phyloP scores from a whole-genome alignment of 2,888 invertebrate genomes.

The Apoda limacodes region DNA sequence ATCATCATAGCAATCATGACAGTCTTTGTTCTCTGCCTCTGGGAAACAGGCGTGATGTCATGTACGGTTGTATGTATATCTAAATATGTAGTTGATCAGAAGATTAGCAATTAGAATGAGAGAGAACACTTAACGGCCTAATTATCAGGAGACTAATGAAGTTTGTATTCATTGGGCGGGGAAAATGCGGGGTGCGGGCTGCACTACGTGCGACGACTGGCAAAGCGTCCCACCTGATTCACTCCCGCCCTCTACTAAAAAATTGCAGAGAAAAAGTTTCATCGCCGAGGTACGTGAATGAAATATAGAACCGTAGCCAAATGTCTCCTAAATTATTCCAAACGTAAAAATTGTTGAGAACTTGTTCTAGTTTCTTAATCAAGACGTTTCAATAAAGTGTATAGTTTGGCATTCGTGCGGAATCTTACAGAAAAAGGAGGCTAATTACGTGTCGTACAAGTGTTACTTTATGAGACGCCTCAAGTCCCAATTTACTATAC shows the following conservation, averaged over 20 bases:
- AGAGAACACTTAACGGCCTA: conserved; percentile 68
- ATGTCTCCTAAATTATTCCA: conserved; percentile 64
- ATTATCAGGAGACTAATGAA: conserved; percentile 71
- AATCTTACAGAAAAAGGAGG: too few species aligned
- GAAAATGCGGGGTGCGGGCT: conserved; percentile 26
- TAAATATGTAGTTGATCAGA: too few species aligned
- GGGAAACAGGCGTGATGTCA: too few species aligned
- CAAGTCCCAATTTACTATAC: too few species aligned
- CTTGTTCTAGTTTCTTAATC: conserved; percentile 61
- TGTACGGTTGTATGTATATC: too few species aligned
- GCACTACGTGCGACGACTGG: conserved; percentile 61
- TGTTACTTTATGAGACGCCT: too few species aligned
- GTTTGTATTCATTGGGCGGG: conserved; percentile 68
- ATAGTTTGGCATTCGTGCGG: too few species aligned
- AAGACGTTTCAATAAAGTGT: conserved; percentile 35
- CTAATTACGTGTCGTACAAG: too few species aligned
- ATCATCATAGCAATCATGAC: too few species aligned
- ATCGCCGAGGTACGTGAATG: conserved; percentile 68
- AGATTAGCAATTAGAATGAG: conserved; percentile 49
- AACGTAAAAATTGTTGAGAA: conserved; percentile 55
- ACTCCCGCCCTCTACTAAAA: conserved; percentile 63
- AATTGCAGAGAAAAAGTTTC: conserved; percentile 71
- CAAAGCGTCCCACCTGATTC: conserved; percentile 63
- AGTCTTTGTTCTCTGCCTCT: too few species aligned
- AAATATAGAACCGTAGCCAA: conserved; percentile 67